A percentile compares a stretch with the other conserved stretches of the same genome.
Evolutionary conservation across 2,113 vertebrate genomes (phyloP).

Genomic region (Astur gentilis): DNA sequence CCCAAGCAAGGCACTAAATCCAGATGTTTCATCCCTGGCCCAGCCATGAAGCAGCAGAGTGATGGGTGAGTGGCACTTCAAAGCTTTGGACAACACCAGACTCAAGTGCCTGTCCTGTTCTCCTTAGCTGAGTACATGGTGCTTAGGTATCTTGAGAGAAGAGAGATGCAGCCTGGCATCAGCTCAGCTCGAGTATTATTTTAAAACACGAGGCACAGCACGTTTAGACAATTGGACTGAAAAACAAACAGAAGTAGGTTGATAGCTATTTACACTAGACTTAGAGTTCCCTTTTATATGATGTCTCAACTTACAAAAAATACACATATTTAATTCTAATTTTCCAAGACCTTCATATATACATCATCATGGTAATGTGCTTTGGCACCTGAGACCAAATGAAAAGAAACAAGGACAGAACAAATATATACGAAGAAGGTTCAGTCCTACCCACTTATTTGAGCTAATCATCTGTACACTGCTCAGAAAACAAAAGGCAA

Average conservation of each 20-base stretch:
- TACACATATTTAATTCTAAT: conserved; percentile 32
- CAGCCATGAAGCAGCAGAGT: background rate
- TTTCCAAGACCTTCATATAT: conserved; percentile 14
- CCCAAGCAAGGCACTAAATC: background rate
- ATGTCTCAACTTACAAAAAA: conserved; percentile 67
- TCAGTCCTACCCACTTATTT: conserved; percentile 37
- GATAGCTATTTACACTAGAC: conserved; percentile 60
- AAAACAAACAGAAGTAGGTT: conserved; percentile 67
- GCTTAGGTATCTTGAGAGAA: background rate
- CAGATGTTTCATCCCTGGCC: background rate
- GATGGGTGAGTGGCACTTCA: background rate
- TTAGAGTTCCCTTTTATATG: conserved; percentile 38
- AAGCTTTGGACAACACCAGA: background rate
- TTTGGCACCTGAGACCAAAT: conserved; percentile 16
- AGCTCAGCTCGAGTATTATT: conserved; percentile 18
- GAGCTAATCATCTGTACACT: conserved; percentile 15
- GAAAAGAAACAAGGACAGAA: conserved; percentile 38
- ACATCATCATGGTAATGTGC: background rate
- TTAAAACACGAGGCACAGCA: conserved; percentile 27
- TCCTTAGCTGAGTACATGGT: background rate
- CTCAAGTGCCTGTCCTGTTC: background rate
- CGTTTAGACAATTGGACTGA: conserved; percentile 44
- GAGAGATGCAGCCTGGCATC: background rate
- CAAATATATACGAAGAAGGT: background rate
- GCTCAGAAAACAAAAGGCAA: conserved; percentile 51